Evolutionary conservation across 1,140 invertebrate species (phyloP), one percentile per base, ranked within the genome.

Genomic region (Argopecten irradians): DNA sequence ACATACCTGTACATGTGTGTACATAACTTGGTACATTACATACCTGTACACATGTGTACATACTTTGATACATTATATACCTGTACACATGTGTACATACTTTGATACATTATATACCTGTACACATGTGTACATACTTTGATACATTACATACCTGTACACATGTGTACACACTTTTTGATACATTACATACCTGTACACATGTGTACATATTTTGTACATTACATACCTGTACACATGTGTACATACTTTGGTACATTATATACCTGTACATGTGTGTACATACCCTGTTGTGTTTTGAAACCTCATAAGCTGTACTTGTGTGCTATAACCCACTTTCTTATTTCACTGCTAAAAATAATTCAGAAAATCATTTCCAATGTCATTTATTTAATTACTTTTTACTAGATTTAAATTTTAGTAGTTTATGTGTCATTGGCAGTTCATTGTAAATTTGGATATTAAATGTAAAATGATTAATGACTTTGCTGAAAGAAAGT

Each of bases 401-500:
- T 71, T 71, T n/a, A 7, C 55, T 71, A n/a, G 28, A 71, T 71
- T 71, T 28, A n/a, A 71, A 71, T 71, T 71, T 71, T n/a, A 7
- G n/a, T 22, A 71, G 5, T 5, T 71, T 71, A 11, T 3, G 28
- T 71, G 55, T 71, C 55, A 71, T 71, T 28, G 16, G 28, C n/a
- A 71, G 28, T 2, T 16, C 55, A 46, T 71, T 71, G 55, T 28
- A 22, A 71, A 3, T 5, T 71, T 71, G 55, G 55, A 28, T 71
- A 71, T 71, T 71, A 55, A 71, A n/a, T 71, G n/a, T 28, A 28
- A 16, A 71, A 71, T 71, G 55, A 71, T 71, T 28, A 71, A 71
- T 71, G 55, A 71, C 55, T 71, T n/a, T 71, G 55, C 55, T 71
- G 55, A 71, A 71, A 71, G 55, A n/a, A 71, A 71, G 55, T 71